A percentile compares a stretch with the other conserved stretches of the same genome.
Evolutionary conservation across 2,888 invertebrate genomes (phyloP).

Genomic region (Alcis repandata): DNA sequence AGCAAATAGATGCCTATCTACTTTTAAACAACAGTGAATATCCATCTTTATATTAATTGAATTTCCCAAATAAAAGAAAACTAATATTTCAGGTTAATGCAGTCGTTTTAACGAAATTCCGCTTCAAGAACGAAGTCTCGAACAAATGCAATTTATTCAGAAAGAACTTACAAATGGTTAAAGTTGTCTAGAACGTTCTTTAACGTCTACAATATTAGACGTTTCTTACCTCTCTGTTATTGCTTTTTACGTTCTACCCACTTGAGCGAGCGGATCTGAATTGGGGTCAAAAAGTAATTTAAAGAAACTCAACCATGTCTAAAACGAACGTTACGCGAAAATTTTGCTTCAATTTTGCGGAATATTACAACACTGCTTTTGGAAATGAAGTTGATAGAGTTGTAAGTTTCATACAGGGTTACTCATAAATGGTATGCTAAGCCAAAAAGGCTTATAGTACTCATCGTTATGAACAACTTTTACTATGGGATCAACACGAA

Average conservation of each 20-base stretch:
- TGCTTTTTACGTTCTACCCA: conserved; percentile 19
- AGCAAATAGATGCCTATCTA: too few species aligned
- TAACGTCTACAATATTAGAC: conserved; percentile 19
- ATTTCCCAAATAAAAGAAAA: conserved; percentile 3
- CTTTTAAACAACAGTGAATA: too few species aligned
- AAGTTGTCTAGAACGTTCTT: conserved; percentile 28
- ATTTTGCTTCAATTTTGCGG: not conserved
- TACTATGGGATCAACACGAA: too few species aligned
- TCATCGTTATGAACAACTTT: too few species aligned
- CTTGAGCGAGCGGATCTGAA: not conserved
- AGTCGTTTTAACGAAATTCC: conserved; percentile 9
- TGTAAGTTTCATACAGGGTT: too few species aligned
- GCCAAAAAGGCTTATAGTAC: too few species aligned
- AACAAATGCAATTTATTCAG: conserved; percentile 35
- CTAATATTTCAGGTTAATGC: conserved; percentile 14
- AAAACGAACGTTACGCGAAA: not conserved
- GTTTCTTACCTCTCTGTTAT: conserved; percentile 26
- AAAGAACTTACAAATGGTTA: conserved; percentile 29
- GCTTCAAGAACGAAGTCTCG: conserved; percentile 20
- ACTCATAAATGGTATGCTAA: too few species aligned
- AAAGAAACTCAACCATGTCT: conserved; percentile 24
- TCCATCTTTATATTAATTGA: not conserved
- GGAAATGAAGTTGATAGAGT: not conserved
- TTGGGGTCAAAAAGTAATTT: conserved; percentile 17
- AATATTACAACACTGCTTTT: not conserved